phyloP scores from a whole-genome alignment of 2,888 invertebrate species.

The Drosophila sordidapex region DNA sequence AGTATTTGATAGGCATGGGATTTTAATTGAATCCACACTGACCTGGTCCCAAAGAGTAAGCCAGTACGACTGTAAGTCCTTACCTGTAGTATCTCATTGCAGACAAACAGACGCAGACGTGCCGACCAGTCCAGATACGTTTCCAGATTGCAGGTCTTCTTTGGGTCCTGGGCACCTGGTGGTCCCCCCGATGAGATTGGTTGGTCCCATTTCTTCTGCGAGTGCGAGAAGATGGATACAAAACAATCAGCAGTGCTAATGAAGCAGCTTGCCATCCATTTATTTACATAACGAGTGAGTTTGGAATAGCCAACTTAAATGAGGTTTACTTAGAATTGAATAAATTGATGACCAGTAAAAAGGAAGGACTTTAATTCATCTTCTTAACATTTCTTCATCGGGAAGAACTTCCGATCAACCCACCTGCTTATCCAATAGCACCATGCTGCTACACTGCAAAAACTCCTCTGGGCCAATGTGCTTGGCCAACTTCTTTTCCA shows the following conservation, averaged over 20 bases:
- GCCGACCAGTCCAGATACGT: conserved; percentile 85
- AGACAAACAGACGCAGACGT: conserved; percentile 84
- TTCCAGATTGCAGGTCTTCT: conserved; percentile 85
- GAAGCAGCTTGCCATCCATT: conserved; percentile 47
- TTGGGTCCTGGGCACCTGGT: conserved; percentile 80
- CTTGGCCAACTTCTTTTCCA: conserved; percentile 85
- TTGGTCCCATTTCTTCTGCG: conserved; percentile 68
- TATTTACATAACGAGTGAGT: conserved; percentile 34
- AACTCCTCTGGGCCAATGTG: conserved; percentile 85
- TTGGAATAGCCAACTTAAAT: neutral
- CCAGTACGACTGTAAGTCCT: conserved; percentile 25
- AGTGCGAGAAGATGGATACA: conserved; percentile 49
- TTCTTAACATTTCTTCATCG: neutral
- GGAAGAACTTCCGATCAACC: too few species aligned
- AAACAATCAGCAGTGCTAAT: conserved; percentile 74
- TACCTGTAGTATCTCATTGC: conserved; percentile 85
- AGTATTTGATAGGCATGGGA: conserved; percentile 59
- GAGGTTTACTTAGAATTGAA: neutral
- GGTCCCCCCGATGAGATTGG: conserved; percentile 72
- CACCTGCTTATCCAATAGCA: conserved; percentile 84
- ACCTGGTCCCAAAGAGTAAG: neutral
- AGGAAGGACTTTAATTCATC: neutral
- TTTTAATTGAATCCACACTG: conserved; percentile 64
- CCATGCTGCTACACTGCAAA: conserved; percentile 84
- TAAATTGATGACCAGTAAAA: neutral